Evolutionary conservation across 2,113 vertebrate genomes (phyloP), one percentile per base, ranked within the genome.

Genomic region (Cinclus cinclus): DNA sequence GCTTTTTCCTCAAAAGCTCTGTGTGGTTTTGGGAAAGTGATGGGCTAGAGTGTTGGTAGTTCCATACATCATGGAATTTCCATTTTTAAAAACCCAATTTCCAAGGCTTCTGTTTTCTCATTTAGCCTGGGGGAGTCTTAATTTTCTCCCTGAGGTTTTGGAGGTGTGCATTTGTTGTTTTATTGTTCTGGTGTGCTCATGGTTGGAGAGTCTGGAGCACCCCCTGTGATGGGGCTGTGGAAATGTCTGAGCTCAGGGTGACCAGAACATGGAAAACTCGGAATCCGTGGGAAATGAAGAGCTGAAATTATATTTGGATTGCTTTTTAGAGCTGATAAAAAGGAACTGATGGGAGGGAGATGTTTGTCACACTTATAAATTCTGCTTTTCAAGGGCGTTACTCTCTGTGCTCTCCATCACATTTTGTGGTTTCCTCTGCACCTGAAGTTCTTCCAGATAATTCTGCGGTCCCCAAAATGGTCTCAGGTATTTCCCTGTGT

Each of bases 321-420:
- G 37, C 18, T 56, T 91, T 64, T 39, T 44, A 19, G 41, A 73
- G 11, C 20, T 76, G 52, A 17, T 8, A 21, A 56, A 58, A 37
- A 39, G 53, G 31, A 41, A 20, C 7, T 74, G 49, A 11, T 44
- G 52, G 25, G 35, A 82, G 23, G 6, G 79, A 55, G 58, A 21
- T 59, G 53, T 8, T 30, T 56, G 9, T 39, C 21, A 39, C 33
- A 12, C 23, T 42, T 24, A 30, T 22, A 80, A 83, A 55, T 28
- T 19, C 20, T 3, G 25, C n/a, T 60, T 81, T 89, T 56, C 59
- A 10, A 33, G 58, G n/a, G 3, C 2, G 4, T 35, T 47, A 11
- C 8, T 60, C 30, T 63, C n/a, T n/a, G 7, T 0, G 0, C n/a
- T 44, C 35, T 5, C 58, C 47, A 4, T 60, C 31, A 11, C 4